Conservation (phyloP, 1,140 invertebrate genomes). For the Steinernema khuongi region DNA sequence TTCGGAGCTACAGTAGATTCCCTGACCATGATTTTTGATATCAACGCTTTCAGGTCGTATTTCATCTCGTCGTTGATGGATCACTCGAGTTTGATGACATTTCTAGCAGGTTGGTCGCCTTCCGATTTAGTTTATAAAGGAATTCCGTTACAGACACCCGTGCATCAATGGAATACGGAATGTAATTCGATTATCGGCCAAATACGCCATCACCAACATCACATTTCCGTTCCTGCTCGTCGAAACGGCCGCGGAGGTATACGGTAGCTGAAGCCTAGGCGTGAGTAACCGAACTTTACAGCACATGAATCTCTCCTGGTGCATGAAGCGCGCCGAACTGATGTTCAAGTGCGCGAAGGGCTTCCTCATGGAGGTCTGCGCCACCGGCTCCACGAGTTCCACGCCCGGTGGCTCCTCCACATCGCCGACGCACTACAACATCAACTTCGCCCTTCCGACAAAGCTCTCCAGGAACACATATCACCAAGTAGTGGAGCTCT, state of each 20-base stretch:
- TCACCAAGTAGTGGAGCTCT: not conserved
- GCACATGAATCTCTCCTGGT: not conserved
- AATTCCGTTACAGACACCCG: not conserved
- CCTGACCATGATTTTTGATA: constrained; percentile 12
- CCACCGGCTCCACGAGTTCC: not conserved
- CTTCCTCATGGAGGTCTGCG: not conserved
- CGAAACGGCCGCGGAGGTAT: not conserved
- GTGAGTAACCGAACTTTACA: not conserved
- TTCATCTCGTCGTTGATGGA: constrained; percentile 10
- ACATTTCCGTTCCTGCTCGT: not conserved
- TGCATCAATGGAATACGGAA: constrained; percentile 11
- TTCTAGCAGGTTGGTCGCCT: constrained; percentile 2
- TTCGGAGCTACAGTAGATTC: not conserved
- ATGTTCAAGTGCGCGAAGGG: constrained; percentile 3
- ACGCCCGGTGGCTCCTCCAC: not conserved
- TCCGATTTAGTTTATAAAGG: not conserved
- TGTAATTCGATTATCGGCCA: constrained; percentile 13
- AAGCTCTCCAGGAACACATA: not conserved
- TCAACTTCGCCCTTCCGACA: not conserved
- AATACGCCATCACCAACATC: constrained; percentile 2
- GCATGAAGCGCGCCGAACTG: constrained; percentile 1
- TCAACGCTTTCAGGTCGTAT: not conserved
- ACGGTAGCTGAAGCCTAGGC: not conserved
- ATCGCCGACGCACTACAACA: not conserved
- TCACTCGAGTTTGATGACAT: constrained; percentile 1